Percentiles rank a stretch among this genome's conserved stretches.
Evolutionary conservation across 2,113 vertebrate species (phyloP).

Genomic region (Pelecanoides urinatrix): DNA sequence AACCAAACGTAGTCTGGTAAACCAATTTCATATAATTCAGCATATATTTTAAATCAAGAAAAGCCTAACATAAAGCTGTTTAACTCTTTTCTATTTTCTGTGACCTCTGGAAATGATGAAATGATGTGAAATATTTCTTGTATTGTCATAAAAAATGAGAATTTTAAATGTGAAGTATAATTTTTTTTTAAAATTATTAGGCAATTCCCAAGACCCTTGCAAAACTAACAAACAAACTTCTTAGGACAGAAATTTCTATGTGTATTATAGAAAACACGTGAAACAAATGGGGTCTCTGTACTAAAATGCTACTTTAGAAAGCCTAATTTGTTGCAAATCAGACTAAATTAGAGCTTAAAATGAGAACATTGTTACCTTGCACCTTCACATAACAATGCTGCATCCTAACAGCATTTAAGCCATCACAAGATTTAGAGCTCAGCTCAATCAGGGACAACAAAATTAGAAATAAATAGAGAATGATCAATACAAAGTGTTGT

Average conservation of each 20-base stretch:
- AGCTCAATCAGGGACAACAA: slow-evolving; percentile 78
- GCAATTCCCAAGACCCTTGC: not conserved
- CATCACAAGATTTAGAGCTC: slow-evolving; percentile 75
- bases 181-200: not conserved
- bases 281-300: slow-evolving; percentile 4
- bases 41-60: not conserved
- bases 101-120: not conserved
- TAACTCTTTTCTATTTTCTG: not conserved
- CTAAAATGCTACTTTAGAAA: slow-evolving; percentile 43
- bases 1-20: not conserved
- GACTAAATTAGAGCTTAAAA: slow-evolving; percentile 75
- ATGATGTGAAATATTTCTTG: not conserved
- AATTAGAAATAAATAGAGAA: slow-evolving; percentile 82
- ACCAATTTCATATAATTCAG: not conserved
- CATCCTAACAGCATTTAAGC: slow-evolving; percentile 74
- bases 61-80: not conserved
- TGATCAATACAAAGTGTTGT: slow-evolving; percentile 78
- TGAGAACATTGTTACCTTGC: slow-evolving; percentile 71
- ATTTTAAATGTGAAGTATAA: not conserved
- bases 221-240: not conserved
- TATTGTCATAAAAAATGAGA: not conserved
- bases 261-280: not conserved
- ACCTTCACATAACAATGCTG: slow-evolving; percentile 56
- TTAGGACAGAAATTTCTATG: not conserved
- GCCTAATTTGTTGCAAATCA: slow-evolving; percentile 74